Percentiles rank a stretch among this genome's conserved stretches.
These are phyloP conservation scores for Orthonychiurus folsomi DNA, from an alignment of 2,888 invertebrate genomes.

Conservation along the genomic window DNA sequence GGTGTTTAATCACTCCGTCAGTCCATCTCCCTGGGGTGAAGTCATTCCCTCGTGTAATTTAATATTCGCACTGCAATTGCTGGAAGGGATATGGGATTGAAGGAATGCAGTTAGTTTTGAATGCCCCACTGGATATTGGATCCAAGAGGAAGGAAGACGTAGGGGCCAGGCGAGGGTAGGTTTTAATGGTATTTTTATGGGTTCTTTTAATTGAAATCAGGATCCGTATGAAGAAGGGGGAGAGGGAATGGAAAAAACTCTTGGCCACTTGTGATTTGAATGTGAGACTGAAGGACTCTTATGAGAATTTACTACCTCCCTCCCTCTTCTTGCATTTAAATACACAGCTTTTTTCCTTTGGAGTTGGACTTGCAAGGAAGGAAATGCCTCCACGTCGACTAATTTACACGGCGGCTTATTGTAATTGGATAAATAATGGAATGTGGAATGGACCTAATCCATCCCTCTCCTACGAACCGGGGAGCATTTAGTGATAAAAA, in stretches of 20 bases:
- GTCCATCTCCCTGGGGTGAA: too few species aligned
- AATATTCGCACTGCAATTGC: too few species aligned
- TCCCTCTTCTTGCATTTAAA: too few species aligned
- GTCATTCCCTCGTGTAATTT: too few species aligned
- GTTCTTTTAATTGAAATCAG: conserved; percentile 21
- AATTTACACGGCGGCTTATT: background rate
- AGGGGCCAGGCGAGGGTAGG: conserved; percentile 5
- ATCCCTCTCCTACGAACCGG: too few species aligned
- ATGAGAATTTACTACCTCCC: background rate
- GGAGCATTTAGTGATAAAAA: background rate
- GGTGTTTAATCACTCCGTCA: too few species aligned
- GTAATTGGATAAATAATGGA: conserved; percentile 1
- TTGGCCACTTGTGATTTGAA: background rate
- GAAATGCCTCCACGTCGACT: background rate
- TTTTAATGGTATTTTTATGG: conserved; percentile 19
- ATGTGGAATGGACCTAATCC: background rate
- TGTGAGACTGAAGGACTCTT: background rate
- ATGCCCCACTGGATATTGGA: too few species aligned
- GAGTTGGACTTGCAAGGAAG: too few species aligned
- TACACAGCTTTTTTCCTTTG: too few species aligned
- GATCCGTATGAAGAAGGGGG: conserved; percentile 1
- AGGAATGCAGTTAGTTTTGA: too few species aligned
- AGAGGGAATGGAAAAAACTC: conserved; percentile 1
- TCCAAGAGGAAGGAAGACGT: too few species aligned
- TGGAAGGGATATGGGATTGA: too few species aligned